Evolutionary conservation across 2,888 invertebrate species (phyloP).

Genomic region (Eumacrocentrus americanus): DNA sequence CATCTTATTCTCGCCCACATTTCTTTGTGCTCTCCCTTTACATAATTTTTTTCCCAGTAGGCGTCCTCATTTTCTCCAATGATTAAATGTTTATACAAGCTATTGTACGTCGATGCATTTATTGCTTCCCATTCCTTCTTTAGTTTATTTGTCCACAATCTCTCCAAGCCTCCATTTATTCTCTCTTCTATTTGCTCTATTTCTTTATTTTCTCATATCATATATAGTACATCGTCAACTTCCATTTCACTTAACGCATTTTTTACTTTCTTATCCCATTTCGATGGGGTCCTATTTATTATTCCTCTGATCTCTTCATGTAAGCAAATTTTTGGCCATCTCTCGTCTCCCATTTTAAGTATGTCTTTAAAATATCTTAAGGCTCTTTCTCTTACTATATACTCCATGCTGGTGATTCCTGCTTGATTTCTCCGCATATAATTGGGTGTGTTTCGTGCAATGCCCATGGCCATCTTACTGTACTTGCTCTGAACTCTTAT

Average conservation of each 20-base stretch:
- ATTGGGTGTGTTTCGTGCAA: neutral
- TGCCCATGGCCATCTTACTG: neutral
- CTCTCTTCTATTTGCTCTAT: neutral
- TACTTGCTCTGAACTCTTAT: neutral
- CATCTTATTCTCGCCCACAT: slow-evolving; percentile 7
- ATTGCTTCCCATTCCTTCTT: neutral
- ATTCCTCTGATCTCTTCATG: neutral
- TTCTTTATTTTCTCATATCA: neutral
- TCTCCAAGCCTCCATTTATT: neutral
- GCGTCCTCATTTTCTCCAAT: neutral
- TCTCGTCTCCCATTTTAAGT: neutral
- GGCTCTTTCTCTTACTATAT: neutral
- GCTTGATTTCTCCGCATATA: neutral
- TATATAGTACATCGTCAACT: neutral
- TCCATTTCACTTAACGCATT: neutral
- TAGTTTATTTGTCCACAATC: neutral
- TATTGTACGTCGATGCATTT: neutral
- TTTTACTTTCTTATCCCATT: neutral
- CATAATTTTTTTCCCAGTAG: neutral
- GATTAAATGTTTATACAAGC: neutral
- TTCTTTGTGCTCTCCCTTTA: slow-evolving; percentile 1
- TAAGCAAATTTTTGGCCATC: neutral
- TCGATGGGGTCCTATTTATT: neutral
- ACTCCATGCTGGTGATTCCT: too few relatives aligned
- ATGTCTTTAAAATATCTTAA: neutral